Evolutionary conservation across 92 coral and sea anemone species (phyloP).

Genomic region (Parazoanthus atlanticus): DNA sequence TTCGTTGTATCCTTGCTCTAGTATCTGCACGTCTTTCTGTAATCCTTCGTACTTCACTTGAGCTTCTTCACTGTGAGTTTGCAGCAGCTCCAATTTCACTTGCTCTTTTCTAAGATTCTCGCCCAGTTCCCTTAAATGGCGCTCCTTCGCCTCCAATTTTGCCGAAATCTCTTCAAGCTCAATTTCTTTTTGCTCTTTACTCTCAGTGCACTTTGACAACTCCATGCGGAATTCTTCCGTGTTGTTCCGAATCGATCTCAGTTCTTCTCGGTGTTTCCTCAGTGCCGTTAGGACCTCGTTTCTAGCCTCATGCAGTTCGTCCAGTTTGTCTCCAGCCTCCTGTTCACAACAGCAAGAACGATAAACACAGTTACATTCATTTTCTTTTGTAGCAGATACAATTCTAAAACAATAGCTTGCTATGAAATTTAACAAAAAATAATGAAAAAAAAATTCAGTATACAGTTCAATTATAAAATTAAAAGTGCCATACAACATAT

Average conservation of each 20-base stretch:
- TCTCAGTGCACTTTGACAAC: slow-evolving; percentile 45
- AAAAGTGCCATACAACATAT: too few relatives aligned
- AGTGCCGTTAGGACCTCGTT: slow-evolving; percentile 69
- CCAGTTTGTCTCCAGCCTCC: slow-evolving; percentile 67
- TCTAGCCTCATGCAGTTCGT: slow-evolving; percentile 68
- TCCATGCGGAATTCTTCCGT: slow-evolving; percentile 53
- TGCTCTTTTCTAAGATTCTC: slow-evolving; percentile 30
- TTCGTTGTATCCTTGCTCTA: background rate
- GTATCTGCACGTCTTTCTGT: slow-evolving; percentile 1
- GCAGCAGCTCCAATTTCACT: slow-evolving; percentile 23
- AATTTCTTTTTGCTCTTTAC: slow-evolving; percentile 39
- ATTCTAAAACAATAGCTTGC: too few relatives aligned
- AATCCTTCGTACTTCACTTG: background rate
- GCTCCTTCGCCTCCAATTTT: slow-evolving; percentile 3
- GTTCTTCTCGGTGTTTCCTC: slow-evolving; percentile 75
- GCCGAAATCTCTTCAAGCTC: slow-evolving; percentile 20
- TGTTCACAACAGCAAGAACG: background rate
- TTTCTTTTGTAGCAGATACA: too few relatives aligned
- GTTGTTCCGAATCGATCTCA: slow-evolving; percentile 53
- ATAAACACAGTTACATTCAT: background rate
- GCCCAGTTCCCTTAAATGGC: slow-evolving; percentile 15
- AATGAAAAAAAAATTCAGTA: too few relatives aligned
- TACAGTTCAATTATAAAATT: too few relatives aligned
- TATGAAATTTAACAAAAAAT: too few relatives aligned
- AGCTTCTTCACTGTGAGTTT: background rate